Conservation (phyloP, 2,888 invertebrate species). For the Xestoiulus laeticollis region DNA sequence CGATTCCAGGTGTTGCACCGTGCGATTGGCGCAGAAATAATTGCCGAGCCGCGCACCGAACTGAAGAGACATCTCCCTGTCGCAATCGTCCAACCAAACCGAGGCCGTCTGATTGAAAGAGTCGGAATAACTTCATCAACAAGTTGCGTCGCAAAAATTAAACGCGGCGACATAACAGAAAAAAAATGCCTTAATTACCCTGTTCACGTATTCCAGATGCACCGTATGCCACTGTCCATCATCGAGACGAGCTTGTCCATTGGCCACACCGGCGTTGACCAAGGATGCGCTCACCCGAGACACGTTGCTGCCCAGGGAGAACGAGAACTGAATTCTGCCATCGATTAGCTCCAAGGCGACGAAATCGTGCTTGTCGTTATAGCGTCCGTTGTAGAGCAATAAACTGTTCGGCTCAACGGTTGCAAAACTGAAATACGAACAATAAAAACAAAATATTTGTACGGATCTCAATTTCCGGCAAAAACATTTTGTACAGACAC, state of each 20-base stretch:
- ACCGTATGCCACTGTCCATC: slow-evolving; percentile 93
- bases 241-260: slow-evolving; percentile 67
- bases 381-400: slow-evolving; percentile 92
- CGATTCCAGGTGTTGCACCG: slow-evolving; percentile 76
- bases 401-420: slow-evolving; percentile 85
- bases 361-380: slow-evolving; percentile 95
- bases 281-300: slow-evolving; percentile 71
- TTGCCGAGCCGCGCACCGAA: slow-evolving; percentile 74
- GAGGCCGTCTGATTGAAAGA: slow-evolving; percentile 76
- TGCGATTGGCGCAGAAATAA: slow-evolving; percentile 85
- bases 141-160: too few relatives aligned
- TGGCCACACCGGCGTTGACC: slow-evolving; percentile 64
- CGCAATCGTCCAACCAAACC: slow-evolving; percentile 85
- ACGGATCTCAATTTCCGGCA: too few relatives aligned
- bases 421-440: slow-evolving; percentile 73
- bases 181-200: slow-evolving; percentile 66
- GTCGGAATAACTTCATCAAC: neutral
- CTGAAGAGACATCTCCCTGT: slow-evolving; percentile 80
- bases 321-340: slow-evolving; percentile 82
- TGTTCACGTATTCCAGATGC: slow-evolving; percentile 83
- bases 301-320: slow-evolving; percentile 82
- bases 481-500: too few relatives aligned
- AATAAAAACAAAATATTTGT: too few relatives aligned
- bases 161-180: too few relatives aligned
- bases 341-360: slow-evolving; percentile 84